A percentile compares a stretch with the other conserved stretches of the same genome.
These are phyloP conservation scores for Cyprinodon diabolis DNA, from an alignment of 2,797 vertebrate species.

Conservation along the genomic window DNA sequence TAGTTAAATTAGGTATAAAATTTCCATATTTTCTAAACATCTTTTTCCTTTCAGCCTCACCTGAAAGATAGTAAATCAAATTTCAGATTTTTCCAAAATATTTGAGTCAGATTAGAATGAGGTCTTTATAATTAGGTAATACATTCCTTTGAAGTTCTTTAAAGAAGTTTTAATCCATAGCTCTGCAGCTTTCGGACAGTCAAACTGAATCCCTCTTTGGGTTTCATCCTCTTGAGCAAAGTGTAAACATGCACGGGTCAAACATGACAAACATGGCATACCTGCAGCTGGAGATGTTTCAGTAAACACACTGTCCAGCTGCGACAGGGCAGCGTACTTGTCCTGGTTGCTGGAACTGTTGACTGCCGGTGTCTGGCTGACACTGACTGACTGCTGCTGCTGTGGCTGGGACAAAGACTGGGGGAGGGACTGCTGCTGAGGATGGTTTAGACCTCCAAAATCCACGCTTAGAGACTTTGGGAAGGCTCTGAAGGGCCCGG, in stretches of 20 bases:
- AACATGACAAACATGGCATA: conserved; percentile 22
- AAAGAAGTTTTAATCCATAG: not conserved
- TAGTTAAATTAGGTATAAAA: too few relatives aligned
- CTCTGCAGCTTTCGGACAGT: not conserved
- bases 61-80: too few relatives aligned
- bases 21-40: too few relatives aligned
- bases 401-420: conserved; percentile 64
- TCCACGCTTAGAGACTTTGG: conserved; percentile 85
- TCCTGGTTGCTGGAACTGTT: conserved; percentile 61
- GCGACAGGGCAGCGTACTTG: conserved; percentile 80
- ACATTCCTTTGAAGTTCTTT: not conserved
- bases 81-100: too few relatives aligned
- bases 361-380: conserved; percentile 39
- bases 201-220: not conserved
- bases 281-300: conserved; percentile 70
- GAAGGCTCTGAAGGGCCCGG: conserved; percentile 82
- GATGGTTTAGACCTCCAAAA: conserved; percentile 79
- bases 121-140: not conserved
- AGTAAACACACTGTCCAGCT: conserved; percentile 79
- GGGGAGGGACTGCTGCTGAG: conserved; percentile 56
- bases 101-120: not conserved
- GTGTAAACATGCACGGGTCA: not conserved
- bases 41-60: too few relatives aligned
- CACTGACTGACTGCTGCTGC: conserved; percentile 30
- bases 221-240: not conserved